These are phyloP conservation scores for Drosophila suboccidentalis DNA, from an alignment of 2,888 invertebrate genomes.

Conservation along the genomic window DNA sequence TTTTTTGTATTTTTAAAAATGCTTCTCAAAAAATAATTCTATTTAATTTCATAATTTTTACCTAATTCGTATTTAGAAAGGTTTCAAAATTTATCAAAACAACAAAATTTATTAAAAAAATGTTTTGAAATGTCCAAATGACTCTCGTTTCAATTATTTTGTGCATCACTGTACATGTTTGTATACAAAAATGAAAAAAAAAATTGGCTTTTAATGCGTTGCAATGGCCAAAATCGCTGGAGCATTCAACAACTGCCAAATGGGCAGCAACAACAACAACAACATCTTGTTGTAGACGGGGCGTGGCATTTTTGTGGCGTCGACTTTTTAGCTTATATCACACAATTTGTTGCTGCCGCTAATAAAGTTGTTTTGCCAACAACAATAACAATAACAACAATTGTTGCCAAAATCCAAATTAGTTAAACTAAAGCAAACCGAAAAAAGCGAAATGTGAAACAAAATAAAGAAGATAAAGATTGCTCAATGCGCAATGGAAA, in stretches of 20 bases:
- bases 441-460: constrained; percentile 8
- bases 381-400: constrained; percentile 38
- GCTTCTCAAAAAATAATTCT: too few relatives aligned
- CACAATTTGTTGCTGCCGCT: constrained; percentile 65
- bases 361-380: constrained; percentile 71
- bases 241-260: constrained; percentile 44
- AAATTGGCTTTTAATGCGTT: constrained; percentile 44
- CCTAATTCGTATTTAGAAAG: too few relatives aligned
- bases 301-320: constrained; percentile 32
- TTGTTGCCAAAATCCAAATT: constrained; percentile 63
- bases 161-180: too few relatives aligned
- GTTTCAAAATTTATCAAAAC: too few relatives aligned
- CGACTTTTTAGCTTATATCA: constrained; percentile 43
- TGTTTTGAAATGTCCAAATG: too few relatives aligned
- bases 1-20: too few relatives aligned
- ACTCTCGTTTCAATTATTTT: too few relatives aligned
- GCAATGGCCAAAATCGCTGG: constrained; percentile 53
- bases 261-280: constrained; percentile 15
- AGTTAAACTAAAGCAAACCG: constrained; percentile 40
- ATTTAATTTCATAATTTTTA: too few relatives aligned
- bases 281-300: constrained; percentile 29
- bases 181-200: not conserved
- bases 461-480: constrained; percentile 52
- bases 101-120: too few relatives aligned
- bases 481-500: constrained; percentile 45